Evolutionary conservation across 2,888 invertebrate genomes (phyloP), one percentile per base, ranked within the genome.

Genomic region (Noctua fimbriata): DNA sequence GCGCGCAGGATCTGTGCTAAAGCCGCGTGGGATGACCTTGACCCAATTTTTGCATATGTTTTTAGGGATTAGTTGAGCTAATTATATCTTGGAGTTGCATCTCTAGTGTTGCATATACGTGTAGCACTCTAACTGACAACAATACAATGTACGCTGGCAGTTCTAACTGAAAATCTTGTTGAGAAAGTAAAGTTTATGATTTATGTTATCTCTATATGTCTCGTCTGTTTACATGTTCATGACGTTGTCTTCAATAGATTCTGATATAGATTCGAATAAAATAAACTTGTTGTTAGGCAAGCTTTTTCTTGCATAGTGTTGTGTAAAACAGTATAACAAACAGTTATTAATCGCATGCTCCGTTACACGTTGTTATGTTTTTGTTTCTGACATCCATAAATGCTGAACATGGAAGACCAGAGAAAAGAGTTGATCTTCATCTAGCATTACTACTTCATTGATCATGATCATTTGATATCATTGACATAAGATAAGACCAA

Each of bases 1-100:
- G 87, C 83, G 83, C 83, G 83, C 84, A 81, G 87, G 80, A 79
- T 81, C 73, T 81, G 73, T 79, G 83, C 83, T 88, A 88, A 89
- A 89, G 84, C 89, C 83, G 85, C 89, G 87, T 71, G 36, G 78
- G 92, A 87, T 96, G 96, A 95, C 96, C 96, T 96, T 96, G 96
- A 96, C 96, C 96, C 89, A 94, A 85, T 92, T 94, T 87, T 82
- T 79, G 84, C 85, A 84, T 83, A 83, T 90, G 86, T 87, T 87
- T 88, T 88, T 86, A 86, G 86, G 88, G 83, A 88, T 87, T 78
- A 76, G 52, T 49, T 36, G 49, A 47, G 73, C 87, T 87, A 87
- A 87, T 74, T 86, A 78, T 86, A 86, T 73, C 85, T 60, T 14
- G 12, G 74, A 77, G 47, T 65, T 87, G 72, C 69, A 85, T 77